Evolutionary conservation across 2,797 vertebrate genomes (phyloP), one percentile per base, ranked within the genome.

Genomic region (Gymnoscopelus braueri): DNA sequence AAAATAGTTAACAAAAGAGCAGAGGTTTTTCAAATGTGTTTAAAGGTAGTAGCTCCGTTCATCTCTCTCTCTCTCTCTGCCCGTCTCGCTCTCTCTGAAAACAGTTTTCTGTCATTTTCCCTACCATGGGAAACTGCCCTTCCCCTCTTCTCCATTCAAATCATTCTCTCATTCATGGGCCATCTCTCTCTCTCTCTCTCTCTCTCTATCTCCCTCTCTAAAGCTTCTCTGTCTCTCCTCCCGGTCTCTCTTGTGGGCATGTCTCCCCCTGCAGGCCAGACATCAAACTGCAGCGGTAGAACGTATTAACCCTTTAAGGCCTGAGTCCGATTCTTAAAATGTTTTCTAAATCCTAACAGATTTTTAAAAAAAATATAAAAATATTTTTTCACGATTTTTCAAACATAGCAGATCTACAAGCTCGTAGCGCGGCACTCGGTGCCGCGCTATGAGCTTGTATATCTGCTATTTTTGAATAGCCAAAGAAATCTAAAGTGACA

Each of bases 211-310:
- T 11, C 6, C 29, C 15, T 54, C 14, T 54, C 52, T 12, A n/a
- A n/a, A n/a, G n/a, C 49, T 23, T 55, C 8, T 55, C 5, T 29
- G 11, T 56, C 7, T 12, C 29, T 29, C 26, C 12, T 57, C 12
- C 55, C 14, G 3, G 10, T 15, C 51, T 52, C 50, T 52, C 14
- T 15, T 52, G 35, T 9, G 53, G 8, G 4, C 57, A 59, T 4
- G 52, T 49, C 58, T 39, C 79, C 79, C 67, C 15, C 79, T 66
- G 50, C 0, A 66, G 75, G 59, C 9, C 32, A 1, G 6, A 32
- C 53, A 4, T 7, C 24, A 19, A 35, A 58, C 50, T 6, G 47
- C 68, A 53, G 1, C 2, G 48, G 10, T 49, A 9, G 8, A 32
- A 19, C 19, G 19, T 19, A 19, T 19, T 19, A n/a, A n/a, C n/a